Percentiles rank a stretch among this genome's conserved stretches.
These are phyloP conservation scores for Poeciliopsis presidionis DNA, from an alignment of 2,797 vertebrate genomes.

Conservation along the genomic window DNA sequence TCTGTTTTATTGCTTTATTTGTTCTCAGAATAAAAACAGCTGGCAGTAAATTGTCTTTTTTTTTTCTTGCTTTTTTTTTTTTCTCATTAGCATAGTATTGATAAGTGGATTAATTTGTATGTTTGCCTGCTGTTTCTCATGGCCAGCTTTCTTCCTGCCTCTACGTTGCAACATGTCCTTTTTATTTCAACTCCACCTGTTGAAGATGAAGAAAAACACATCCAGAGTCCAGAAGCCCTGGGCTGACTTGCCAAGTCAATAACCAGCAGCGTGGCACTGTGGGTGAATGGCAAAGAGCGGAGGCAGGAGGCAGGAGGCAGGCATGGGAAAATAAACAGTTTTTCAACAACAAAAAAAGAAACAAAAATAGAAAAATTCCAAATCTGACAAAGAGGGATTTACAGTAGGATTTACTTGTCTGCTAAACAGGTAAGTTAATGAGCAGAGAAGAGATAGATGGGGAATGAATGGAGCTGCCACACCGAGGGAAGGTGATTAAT, in stretches of 20 bases:
- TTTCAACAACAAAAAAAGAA: too few relatives aligned
- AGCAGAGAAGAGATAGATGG: background rate
- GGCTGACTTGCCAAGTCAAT: background rate
- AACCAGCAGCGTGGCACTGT: background rate
- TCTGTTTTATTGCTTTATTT: slow-evolving; percentile 30
- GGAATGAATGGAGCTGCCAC: background rate
- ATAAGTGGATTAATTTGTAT: background rate
- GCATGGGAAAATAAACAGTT: background rate
- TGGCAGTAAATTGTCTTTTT: background rate
- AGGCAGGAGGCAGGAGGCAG: background rate
- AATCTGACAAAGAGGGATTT: background rate
- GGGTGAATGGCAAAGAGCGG: background rate
- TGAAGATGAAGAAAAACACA: background rate
- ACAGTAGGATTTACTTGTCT: background rate
- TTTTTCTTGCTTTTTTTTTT: background rate
- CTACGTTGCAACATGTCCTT: background rate
- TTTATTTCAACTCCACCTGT: background rate
- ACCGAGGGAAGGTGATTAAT: background rate
- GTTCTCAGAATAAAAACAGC: slow-evolving; percentile 33
- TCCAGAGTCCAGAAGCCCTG: background rate
- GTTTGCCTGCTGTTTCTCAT: background rate
- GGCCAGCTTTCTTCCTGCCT: background rate
- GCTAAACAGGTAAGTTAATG: background rate
- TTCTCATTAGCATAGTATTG: background rate
- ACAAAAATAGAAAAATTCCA: too few relatives aligned